phyloP scores from a whole-genome alignment of 2,113 vertebrate genomes.

The Prochilodus magdalenae region DNA sequence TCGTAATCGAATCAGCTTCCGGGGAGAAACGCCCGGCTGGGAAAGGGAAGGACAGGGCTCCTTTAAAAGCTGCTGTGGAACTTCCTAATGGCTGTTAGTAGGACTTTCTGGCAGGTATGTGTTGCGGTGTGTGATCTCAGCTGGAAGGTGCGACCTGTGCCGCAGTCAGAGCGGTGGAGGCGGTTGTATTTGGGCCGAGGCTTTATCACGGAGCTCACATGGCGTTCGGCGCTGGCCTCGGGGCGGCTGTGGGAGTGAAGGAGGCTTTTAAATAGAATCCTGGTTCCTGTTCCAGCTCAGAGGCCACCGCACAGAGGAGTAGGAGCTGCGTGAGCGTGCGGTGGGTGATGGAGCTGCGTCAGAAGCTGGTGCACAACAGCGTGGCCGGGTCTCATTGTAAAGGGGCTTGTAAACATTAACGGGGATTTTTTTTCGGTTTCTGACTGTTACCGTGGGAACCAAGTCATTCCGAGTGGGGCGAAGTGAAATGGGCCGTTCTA shows the following conservation, averaged over 20 bases:
- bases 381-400: too few relatives aligned
- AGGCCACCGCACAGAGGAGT: not conserved
- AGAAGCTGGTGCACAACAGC: not conserved
- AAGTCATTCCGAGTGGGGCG: too few relatives aligned
- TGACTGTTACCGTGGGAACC: too few relatives aligned
- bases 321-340: not conserved
- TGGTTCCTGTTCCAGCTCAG: constrained; percentile 18
- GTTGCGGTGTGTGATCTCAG: not conserved
- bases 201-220: constrained; percentile 18
- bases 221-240: not conserved
- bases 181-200: not conserved
- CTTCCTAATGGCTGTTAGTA: not conserved
- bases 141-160: not conserved
- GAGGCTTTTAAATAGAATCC: constrained; percentile 45
- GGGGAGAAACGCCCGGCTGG: too few relatives aligned
- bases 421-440: too few relatives aligned
- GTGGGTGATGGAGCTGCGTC: not conserved
- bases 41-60: too few relatives aligned
- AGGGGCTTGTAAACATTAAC: too few relatives aligned
- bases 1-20: too few relatives aligned
- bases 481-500: too few relatives aligned
- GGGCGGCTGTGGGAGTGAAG: constrained; percentile 35
- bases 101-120: not conserved
- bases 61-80: too few relatives aligned
- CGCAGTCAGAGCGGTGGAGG: constrained; percentile 4